Evolutionary conservation across 1,140 invertebrate species (phyloP), one percentile per base, ranked within the genome.

Genomic region (Zaprionus inermis): DNA sequence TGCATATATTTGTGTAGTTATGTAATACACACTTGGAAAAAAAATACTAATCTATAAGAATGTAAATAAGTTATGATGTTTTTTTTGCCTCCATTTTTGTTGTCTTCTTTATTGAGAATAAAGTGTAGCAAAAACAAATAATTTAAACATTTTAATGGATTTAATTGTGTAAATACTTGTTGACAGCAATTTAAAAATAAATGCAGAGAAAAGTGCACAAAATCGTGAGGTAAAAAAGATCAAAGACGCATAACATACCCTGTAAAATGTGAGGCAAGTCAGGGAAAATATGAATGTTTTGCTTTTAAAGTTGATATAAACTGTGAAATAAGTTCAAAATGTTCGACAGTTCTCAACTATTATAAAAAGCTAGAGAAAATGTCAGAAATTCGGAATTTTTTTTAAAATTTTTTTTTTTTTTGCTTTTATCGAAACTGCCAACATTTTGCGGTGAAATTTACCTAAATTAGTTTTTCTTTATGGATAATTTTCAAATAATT

Each of bases 51-150:
- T 52, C 18, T 22, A 49, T 70, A 78, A 52, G 79, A 71, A 86
- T 86, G 83, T 86, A 86, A 77, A 86, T 88, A 86, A 88, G 83
- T 88, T 86, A 81, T 51, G 60, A 76, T 20, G 76, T 70, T 86
- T 55, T 68, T 82, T 61, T 55, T 20, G 12, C 32, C n/a, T 18
- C 22, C 54, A 38, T 24, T 28, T 52, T 38, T 51, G 38, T 57
- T 38, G 14, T 41, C 59, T 51, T 57, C 36, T 58, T 72, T 81
- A 80, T 71, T 78, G 65, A 65, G 73, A 86, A 86, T 82, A 88
- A 86, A 88, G 56, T 85, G 82, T 85, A 86, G 82, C 59, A 63
- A 75, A 70, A 51, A 38, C 28, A 14, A 55, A 61, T 58, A 44
- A 12, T 34, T 28, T 22, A 38, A 32, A 52, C 11, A 34, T 30